phyloP scores from a whole-genome alignment of 2,113 vertebrate genomes.

The Myotis davidii region DNA sequence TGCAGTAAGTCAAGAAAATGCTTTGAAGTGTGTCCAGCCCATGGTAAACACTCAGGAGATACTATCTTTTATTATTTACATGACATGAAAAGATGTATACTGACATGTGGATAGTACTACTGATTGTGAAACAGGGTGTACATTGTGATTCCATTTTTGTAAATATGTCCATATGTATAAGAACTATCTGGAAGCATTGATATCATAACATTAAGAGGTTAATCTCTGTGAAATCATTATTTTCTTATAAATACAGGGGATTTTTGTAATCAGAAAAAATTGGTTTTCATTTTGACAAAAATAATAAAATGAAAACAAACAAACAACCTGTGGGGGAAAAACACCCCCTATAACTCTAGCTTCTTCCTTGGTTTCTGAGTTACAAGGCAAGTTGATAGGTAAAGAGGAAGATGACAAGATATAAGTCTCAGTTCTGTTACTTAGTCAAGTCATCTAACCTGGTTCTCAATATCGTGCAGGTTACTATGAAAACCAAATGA shows the following conservation, averaged over 20 bases:
- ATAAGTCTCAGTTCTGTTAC: neutral
- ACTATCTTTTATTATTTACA: neutral
- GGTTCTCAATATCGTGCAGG: neutral
- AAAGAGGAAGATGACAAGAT: neutral
- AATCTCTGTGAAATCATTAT: neutral
- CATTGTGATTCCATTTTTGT: neutral
- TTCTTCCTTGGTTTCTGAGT: slow-evolving; percentile 34
- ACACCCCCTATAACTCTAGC: neutral
- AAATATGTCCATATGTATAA: neutral
- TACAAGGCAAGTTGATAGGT: neutral
- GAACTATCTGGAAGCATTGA: neutral
- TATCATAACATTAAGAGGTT: neutral
- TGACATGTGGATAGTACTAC: neutral
- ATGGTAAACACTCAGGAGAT: neutral
- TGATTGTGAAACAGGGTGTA: neutral
- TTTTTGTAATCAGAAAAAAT: neutral
- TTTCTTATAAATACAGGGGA: neutral
- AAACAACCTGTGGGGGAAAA: neutral
- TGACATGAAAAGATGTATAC: neutral
- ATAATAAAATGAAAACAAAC: slow-evolving; percentile 21
- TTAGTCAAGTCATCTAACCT: neutral
- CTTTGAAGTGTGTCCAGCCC: neutral
- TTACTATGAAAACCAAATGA: neutral
- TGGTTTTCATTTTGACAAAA: neutral
- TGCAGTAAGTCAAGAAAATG: neutral